Base-by-base conservation (phyloP, 1,140 invertebrate genomes). In the Chymomyza costata region DNA sequence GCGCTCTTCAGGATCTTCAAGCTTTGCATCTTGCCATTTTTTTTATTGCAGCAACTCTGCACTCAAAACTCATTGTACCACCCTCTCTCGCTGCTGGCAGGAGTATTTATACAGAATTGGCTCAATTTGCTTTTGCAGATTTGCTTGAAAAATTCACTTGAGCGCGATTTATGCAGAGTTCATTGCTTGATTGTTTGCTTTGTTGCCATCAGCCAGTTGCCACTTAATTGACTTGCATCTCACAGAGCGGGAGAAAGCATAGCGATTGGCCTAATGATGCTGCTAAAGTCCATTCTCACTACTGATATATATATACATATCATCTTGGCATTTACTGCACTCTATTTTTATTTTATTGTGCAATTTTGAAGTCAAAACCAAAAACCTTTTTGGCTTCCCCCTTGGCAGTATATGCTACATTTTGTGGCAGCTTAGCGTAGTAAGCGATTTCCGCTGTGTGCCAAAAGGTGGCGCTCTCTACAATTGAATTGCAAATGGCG, bases 181-280 rank as follows among this genome's bases (percentile, higher is more conserved):
- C 51, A 37, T 62, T 80, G 67, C 67, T 28, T 28, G 67, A 80
- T 78, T 78, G 73, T 78, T 78, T 78, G 73, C 73, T 30, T 52
- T 52, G 59, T 48, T 65, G 64, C 49, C 55, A 62, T 59, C 40
- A 67, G 58, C 67, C 67, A 65, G 81, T 78, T 78, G 74, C 65
- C 81, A 73, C 73, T 80, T 78, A 78, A 78, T 78, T 78, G 73
- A 78, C 73, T 78, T 78, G 67, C 67, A 73, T 65, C 73, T 69
- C 51, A n/a, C n/a, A n/a, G n/a, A n/a, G n/a, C n/a, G n/a, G n/a
- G n/a, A n/a, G n/a, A n/a, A n/a, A 30, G 28, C 48, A 53, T 34
- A 58, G 41, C n/a, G 52, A 54, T 67, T 64, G 62, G 53, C 73
- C 32, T 66, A 63, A 66, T 66, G 47, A 58, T 66, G 61, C 3